Evolutionary conservation across 2,888 invertebrate species (phyloP).

Genomic region (Calliopum simillimum): DNA sequence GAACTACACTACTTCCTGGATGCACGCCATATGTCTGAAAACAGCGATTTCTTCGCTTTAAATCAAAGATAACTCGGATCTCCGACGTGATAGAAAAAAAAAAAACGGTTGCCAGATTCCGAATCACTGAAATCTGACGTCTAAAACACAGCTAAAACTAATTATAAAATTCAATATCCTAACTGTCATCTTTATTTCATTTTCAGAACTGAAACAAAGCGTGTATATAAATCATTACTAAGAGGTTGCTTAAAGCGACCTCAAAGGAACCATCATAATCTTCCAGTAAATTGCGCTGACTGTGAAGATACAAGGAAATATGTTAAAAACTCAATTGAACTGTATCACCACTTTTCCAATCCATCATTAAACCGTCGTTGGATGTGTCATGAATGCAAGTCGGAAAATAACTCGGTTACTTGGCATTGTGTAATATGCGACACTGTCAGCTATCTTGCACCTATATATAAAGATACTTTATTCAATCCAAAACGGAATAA

Average conservation of each 20-base stretch:
- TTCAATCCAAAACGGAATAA: slow-evolving; percentile 48
- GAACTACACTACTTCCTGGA: too few species aligned
- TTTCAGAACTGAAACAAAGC: slow-evolving; percentile 64
- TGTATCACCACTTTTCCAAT: slow-evolving; percentile 67
- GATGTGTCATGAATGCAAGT: slow-evolving; percentile 66
- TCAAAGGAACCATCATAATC: slow-evolving; percentile 63
- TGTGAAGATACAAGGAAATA: slow-evolving; percentile 66
- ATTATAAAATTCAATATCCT: too few species aligned
- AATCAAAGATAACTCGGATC: too few species aligned
- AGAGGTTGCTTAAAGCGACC: slow-evolving; percentile 65
- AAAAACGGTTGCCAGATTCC: too few species aligned
- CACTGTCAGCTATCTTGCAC: slow-evolving; percentile 66
- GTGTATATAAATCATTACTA: slow-evolving; percentile 66
- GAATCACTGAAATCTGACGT: too few species aligned
- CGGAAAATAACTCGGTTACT: slow-evolving; percentile 67
- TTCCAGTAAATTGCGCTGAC: slow-evolving; percentile 63
- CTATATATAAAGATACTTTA: slow-evolving; percentile 66
- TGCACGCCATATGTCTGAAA: too few species aligned
- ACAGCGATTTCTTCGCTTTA: too few species aligned
- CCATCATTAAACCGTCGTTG: slow-evolving; percentile 67
- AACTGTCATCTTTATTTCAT: slow-evolving; percentile 19
- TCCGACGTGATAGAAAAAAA: too few species aligned
- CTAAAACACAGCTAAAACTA: too few species aligned
- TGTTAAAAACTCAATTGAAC: slow-evolving; percentile 64
- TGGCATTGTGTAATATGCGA: slow-evolving; percentile 68